A percentile compares a stretch with the other conserved stretches of the same genome.
phyloP scores from a whole-genome alignment of 2,888 invertebrate genomes.

The Quadriops clusia region DNA sequence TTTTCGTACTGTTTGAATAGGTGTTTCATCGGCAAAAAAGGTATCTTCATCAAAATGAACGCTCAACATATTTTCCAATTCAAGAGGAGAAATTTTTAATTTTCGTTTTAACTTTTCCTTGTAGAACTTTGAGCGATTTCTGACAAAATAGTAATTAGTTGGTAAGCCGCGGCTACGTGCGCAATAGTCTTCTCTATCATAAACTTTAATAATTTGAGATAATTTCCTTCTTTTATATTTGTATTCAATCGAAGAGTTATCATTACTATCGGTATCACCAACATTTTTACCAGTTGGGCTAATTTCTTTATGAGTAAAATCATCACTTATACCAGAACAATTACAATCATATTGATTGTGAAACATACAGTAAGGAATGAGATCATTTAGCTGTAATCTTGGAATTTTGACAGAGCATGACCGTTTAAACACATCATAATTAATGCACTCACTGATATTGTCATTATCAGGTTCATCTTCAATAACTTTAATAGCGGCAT shows the following conservation, averaged over 20 bases:
- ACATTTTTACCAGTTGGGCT: too few relatives aligned
- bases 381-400: constrained; percentile 30
- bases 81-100: too few relatives aligned
- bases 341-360: constrained; percentile 55
- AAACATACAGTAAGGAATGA: constrained; percentile 54
- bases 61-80: constrained; percentile 9
- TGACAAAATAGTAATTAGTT: constrained; percentile 16
- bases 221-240: neutral
- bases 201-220: constrained; percentile 1
- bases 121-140: constrained; percentile 17
- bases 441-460: too few relatives aligned
- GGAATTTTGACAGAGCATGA: constrained; percentile 15
- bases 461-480: constrained; percentile 12
- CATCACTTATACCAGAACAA: too few relatives aligned
- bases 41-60: neutral
- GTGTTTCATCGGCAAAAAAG: neutral
- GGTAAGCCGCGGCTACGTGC: constrained; percentile 16
- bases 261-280: neutral
- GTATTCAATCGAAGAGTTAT: neutral
- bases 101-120: too few relatives aligned
- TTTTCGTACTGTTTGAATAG: neutral
- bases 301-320: too few relatives aligned
- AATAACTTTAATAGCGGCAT: constrained; percentile 15
- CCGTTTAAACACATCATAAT: constrained; percentile 1
- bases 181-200: constrained; percentile 11